Conservation (phyloP, 2,113 vertebrate species). For the Callospermophilus lateralis region DNA sequence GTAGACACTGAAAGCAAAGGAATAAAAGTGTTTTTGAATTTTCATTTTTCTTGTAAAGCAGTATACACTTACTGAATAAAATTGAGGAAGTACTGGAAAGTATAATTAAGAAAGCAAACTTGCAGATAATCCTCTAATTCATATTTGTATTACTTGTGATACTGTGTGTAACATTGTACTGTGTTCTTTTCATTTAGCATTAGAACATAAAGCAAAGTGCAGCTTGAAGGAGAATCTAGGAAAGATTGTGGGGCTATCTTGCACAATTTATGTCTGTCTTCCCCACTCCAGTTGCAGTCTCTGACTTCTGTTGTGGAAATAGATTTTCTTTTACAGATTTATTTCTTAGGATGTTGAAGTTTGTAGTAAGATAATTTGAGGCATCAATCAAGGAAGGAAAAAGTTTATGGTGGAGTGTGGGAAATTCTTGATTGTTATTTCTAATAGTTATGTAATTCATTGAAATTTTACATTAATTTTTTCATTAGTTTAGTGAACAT, state of each 20-base stretch:
- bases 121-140: neutral
- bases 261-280: neutral
- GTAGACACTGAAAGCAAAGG: slow-evolving; percentile 19
- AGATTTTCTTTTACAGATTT: neutral
- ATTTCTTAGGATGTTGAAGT: neutral
- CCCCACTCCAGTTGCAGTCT: neutral
- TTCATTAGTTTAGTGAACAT: neutral
- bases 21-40: neutral
- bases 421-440: slow-evolving; percentile 7
- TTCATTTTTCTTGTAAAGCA: neutral
- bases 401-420: neutral
- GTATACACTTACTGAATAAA: neutral
- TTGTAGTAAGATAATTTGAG: neutral
- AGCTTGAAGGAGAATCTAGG: neutral
- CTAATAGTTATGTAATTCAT: neutral
- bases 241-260: neutral
- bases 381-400: slow-evolving; percentile 12
- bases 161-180: neutral
- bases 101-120: neutral
- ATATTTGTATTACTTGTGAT: neutral
- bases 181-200: neutral
- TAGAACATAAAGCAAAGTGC: neutral
- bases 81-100: neutral
- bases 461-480: neutral
- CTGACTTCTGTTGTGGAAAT: neutral